Evolutionary conservation across 2,797 vertebrate genomes (phyloP).

Genomic region (Dryobates pubescens): DNA sequence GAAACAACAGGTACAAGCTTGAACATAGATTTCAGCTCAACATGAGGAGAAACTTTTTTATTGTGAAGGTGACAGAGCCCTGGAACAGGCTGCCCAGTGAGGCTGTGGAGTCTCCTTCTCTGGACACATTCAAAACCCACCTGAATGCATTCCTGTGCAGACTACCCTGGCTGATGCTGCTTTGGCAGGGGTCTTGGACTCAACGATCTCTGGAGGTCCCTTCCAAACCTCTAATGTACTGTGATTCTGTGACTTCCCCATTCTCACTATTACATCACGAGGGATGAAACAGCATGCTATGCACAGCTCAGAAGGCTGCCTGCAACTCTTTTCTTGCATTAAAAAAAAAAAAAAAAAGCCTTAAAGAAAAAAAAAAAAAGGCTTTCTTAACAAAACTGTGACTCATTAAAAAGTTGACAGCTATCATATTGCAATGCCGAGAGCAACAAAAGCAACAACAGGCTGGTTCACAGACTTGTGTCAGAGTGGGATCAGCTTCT

Average conservation of each 20-base stretch:
- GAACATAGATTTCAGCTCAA: no score
- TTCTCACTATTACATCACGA: slow-evolving; percentile 50
- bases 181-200: no score
- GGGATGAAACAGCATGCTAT: slow-evolving; percentile 40
- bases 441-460: neutral
- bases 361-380: slow-evolving; percentile 48
- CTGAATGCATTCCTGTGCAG: no score
- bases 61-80: no score
- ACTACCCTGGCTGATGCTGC: no score
- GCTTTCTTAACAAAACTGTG: slow-evolving; percentile 48
- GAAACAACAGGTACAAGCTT: no score
- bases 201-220: no score
- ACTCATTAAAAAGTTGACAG: slow-evolving; percentile 49
- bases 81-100: no score
- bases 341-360: slow-evolving; percentile 28
- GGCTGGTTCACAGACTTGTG: neutral
- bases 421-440: neutral
- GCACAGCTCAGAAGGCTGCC: slow-evolving; percentile 2
- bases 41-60: no score
- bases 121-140: no score
- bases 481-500: neutral
- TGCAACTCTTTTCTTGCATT: slow-evolving; percentile 33
- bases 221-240: no score
- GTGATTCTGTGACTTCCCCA: slow-evolving; percentile 50
- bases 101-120: no score